Evolutionary conservation across 1,140 invertebrate species (phyloP).

Genomic region (Cardiocondyla obscurior): DNA sequence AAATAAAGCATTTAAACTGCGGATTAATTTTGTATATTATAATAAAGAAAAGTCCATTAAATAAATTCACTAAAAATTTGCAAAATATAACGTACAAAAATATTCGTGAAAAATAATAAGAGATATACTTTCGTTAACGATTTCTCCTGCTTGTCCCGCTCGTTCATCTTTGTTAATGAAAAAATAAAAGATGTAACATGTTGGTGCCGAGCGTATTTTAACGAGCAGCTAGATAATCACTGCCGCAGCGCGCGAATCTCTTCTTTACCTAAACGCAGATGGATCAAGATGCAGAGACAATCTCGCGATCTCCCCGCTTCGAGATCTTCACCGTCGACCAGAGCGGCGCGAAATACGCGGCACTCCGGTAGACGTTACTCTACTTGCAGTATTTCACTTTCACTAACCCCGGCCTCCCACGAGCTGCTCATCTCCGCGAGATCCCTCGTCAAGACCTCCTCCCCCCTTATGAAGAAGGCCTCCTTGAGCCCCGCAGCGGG

Average conservation of each 20-base stretch:
- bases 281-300: slow-evolving; percentile 4
- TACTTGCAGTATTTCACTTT: slow-evolving; percentile 79
- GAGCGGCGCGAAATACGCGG: slow-evolving; percentile 45
- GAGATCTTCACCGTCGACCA: slow-evolving; percentile 10
- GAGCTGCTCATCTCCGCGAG: slow-evolving; percentile 75
- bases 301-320: slow-evolving; percentile 4
- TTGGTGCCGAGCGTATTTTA: background rate
- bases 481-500: slow-evolving; percentile 69
- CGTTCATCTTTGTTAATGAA: background rate
- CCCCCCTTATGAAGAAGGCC: slow-evolving; percentile 51
- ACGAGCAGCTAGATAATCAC: background rate
- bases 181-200: background rate
- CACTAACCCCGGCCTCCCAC: slow-evolving; percentile 81
- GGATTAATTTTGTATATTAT: background rate
- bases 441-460: slow-evolving; percentile 56
- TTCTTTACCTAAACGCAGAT: background rate
- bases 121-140: background rate
- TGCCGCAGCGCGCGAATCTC: background rate
- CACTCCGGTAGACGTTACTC: slow-evolving; percentile 47
- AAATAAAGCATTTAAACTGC: background rate
- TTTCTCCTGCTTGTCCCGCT: background rate
- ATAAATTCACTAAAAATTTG: background rate
- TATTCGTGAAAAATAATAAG: background rate
- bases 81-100: no score
- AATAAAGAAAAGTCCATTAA: no score